Evolutionary conservation across 2,888 invertebrate genomes (phyloP), one percentile per base, ranked within the genome.

Genomic region (Octonoba sinensis): DNA sequence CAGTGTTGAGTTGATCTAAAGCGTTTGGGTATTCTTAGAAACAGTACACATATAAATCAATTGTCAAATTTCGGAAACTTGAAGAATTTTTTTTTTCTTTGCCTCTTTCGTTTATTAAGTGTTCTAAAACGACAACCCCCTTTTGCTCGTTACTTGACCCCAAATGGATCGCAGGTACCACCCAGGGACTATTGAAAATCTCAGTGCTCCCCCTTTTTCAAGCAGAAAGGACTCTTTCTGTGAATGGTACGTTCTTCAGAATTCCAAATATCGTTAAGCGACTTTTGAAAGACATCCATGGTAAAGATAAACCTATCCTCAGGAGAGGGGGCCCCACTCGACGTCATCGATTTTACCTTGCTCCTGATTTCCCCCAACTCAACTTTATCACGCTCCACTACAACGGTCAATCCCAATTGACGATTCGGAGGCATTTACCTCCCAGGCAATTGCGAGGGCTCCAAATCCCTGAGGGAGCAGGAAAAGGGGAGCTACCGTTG

Each of bases 311-410:
- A 56, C 54, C 62, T 36, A 36, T n/a, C 67, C 60, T 60, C 51
- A 62, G 65, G 69, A 49, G 56, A 62, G 47, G 16, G 67, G 46
- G 69, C 79, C 36, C 36, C 36, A 36, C 36, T 36, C 36, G 36
- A 81, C 79, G 79, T 73, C 79, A 81, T 81, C 73, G 69, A 81
- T 67, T 81, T 73, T 20, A 81, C 73, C 79, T 69, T 60, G 51
- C 62, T 18, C 49, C 15, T 27, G 49, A n/a, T 47, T 59, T 49
- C 49, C 77, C 71, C 46, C 64, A 24, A 20, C 67, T 73, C 57
- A 73, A 73, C 79, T 81, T 81, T 62, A 81, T 73, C 73, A 81
- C 73, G 79, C 73, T 47, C 67, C 79, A 66, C 79, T 81, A 73
- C 47, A 73, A 74, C 79, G 73, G 79, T 73, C 79, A 81, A 81